These are phyloP conservation scores for Neoaliturus tenellus DNA, from an alignment of 2,888 invertebrate species.

Conservation along the genomic window DNA sequence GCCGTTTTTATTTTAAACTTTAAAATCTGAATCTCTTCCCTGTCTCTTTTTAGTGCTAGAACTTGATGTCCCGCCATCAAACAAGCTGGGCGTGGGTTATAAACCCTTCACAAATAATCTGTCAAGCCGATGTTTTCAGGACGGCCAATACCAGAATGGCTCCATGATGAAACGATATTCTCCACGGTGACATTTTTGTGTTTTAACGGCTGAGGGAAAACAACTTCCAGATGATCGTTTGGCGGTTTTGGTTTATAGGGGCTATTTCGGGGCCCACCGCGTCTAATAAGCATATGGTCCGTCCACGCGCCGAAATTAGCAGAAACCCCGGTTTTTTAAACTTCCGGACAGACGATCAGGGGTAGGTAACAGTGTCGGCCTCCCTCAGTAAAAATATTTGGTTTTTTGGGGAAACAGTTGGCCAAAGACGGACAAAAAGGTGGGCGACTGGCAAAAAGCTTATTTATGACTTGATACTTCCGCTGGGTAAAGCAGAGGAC, in stretches of 20 bases:
- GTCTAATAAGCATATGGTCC: conserved; percentile 52
- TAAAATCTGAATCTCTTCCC: too few relatives aligned
- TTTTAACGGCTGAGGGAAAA: background rate
- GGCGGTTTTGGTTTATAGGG: conserved; percentile 41
- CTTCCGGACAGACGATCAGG: conserved; percentile 38
- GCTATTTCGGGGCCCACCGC: conserved; percentile 24
- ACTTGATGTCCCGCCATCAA: too few relatives aligned
- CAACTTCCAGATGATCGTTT: conserved; percentile 32
- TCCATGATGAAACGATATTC: conserved; percentile 16
- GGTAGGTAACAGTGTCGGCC: background rate
- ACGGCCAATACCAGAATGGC: background rate
- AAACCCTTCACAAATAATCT: too few relatives aligned
- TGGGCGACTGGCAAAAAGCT: conserved; percentile 17
- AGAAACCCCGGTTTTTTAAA: conserved; percentile 44
- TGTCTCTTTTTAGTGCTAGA: too few relatives aligned
- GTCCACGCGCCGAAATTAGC: conserved; percentile 45
- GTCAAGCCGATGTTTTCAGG: background rate
- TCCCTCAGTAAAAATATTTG: conserved; percentile 46
- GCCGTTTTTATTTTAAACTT: too few relatives aligned
- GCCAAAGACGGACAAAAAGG: conserved; percentile 31
- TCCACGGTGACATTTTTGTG: conserved; percentile 32
- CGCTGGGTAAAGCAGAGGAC: background rate
- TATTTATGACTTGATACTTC: conserved; percentile 34
- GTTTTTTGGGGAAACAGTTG: conserved; percentile 37
- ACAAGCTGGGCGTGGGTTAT: too few relatives aligned